phyloP scores from a whole-genome alignment of 2,797 vertebrate species.

The Novumbra hubbsi region DNA sequence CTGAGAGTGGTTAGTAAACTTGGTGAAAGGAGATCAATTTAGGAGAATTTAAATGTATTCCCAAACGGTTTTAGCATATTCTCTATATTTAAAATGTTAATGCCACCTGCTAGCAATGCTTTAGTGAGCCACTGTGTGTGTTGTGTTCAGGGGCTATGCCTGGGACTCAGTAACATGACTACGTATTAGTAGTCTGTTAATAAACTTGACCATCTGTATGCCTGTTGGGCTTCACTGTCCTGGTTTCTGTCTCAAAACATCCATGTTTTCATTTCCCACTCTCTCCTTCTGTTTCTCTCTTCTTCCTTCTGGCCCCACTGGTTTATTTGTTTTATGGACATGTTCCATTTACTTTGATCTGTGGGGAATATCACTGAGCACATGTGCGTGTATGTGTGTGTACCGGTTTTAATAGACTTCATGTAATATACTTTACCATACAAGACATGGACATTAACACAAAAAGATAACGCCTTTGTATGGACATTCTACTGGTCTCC shows the following conservation, averaged over 20 bases:
- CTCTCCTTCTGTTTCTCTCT: conserved; percentile 2
- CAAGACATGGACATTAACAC: too few species aligned
- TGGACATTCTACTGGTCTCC: too few species aligned
- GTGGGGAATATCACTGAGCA: not conserved
- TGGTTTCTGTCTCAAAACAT: not conserved
- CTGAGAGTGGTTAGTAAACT: not conserved
- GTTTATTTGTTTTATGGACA: not conserved
- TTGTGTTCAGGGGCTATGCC: conserved; percentile 18
- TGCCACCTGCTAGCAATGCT: conserved; percentile 59
- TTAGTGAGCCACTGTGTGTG: conserved; percentile 3
- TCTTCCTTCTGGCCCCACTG: not conserved
- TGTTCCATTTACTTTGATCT: conserved; percentile 20
- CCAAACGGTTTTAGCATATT: conserved; percentile 52
- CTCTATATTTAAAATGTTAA: conserved; percentile 63
- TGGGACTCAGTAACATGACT: conserved; percentile 49
- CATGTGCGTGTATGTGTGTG: not conserved
- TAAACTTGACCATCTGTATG: conserved; percentile 41
- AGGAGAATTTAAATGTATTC: conserved; percentile 22
- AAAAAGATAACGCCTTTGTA: too few species aligned
- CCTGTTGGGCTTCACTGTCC: conserved; percentile 38
- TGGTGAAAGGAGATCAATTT: not conserved
- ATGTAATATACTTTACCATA: too few species aligned
- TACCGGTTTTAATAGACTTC: not conserved
- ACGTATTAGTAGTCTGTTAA: conserved; percentile 37
- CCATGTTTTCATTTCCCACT: not conserved